A percentile compares a stretch with the other conserved stretches of the same genome.
Evolutionary conservation across 2,113 vertebrate species (phyloP).

Genomic region (Oncorhynchus tshawytscha): DNA sequence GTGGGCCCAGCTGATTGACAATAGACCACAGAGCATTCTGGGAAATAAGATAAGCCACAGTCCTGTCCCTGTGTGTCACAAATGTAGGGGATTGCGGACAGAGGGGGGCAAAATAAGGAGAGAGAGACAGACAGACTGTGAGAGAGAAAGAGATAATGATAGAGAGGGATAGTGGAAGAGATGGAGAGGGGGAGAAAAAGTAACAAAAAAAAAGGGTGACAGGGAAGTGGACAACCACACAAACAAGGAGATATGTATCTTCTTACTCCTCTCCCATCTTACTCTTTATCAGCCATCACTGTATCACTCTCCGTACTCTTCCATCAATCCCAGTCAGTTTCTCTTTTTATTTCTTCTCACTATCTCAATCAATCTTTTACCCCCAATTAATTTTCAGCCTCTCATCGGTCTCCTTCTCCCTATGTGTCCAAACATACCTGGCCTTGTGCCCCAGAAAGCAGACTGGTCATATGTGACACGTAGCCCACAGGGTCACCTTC

Average conservation of each 20-base stretch:
- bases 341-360: no score
- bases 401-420: no score
- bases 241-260: no score
- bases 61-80: slow-evolving; percentile 29
- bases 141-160: not conserved
- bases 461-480: no score
- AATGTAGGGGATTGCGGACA: slow-evolving; percentile 16
- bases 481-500: no score
- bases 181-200: not conserved
- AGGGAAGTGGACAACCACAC: no score
- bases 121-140: slow-evolving; percentile 10
- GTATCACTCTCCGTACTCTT: not conserved
- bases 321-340: no score
- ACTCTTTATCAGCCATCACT: not conserved
- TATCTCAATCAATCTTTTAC: no score
- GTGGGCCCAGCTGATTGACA: slow-evolving; percentile 51
- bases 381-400: no score
- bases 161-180: not conserved
- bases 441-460: no score
- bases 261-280: not conserved
- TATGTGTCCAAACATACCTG: no score
- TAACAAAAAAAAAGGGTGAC: no score
- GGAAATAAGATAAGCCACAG: slow-evolving; percentile 54
- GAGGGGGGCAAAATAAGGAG: not conserved
- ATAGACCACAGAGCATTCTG: slow-evolving; percentile 51